phyloP scores from a whole-genome alignment of 2,888 invertebrate genomes.

The Sphecodes monilicornis region DNA sequence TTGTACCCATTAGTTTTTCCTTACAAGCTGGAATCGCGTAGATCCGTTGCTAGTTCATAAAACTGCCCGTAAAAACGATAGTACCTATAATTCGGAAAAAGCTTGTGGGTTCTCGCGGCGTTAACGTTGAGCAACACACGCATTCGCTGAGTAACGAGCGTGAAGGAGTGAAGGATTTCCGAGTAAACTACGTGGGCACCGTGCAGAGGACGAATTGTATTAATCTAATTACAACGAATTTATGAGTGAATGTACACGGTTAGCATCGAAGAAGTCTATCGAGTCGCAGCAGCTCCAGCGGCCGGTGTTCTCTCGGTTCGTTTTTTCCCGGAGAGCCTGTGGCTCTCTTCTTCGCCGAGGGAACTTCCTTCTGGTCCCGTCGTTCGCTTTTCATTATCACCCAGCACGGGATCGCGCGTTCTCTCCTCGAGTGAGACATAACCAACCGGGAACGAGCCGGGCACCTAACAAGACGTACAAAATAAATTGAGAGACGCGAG shows the following conservation, averaged over 20 bases:
- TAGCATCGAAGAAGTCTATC: background rate
- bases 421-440: conserved; percentile 75
- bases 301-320: background rate
- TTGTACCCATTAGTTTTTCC: background rate
- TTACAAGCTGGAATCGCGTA: background rate
- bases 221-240: conserved; percentile 15
- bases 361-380: conserved; percentile 44
- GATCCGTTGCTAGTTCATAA: no score
- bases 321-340: conserved; percentile 1
- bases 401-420: conserved; percentile 68
- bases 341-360: conserved; percentile 17
- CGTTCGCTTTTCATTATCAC: conserved; percentile 69
- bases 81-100: background rate
- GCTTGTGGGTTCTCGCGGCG: background rate
- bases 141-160: background rate
- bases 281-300: background rate
- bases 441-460: conserved; percentile 72
- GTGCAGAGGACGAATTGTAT: background rate
- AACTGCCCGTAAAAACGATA: background rate
- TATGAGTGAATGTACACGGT: conserved; percentile 22
- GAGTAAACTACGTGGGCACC: background rate
- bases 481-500: conserved; percentile 83
- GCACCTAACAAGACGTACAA: conserved; percentile 82
- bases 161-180: background rate
- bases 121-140: background rate